These are phyloP conservation scores for Drosophila aff. DNA, from an alignment of 1,140 invertebrate genomes.

Conservation along the genomic window DNA sequence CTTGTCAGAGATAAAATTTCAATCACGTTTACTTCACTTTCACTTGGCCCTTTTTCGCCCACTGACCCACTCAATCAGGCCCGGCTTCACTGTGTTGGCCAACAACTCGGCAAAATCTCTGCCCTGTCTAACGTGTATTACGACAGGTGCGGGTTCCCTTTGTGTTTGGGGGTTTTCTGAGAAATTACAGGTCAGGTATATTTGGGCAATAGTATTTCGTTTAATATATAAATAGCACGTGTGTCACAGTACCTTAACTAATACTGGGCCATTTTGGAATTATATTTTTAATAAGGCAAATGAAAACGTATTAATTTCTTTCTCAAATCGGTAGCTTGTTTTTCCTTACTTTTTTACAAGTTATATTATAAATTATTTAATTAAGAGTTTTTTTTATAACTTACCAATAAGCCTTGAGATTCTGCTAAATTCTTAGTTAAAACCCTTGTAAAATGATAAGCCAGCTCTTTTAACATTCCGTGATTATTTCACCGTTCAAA, in stretches of 20 bases:
- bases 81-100: slow-evolving; percentile 19
- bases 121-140: background rate
- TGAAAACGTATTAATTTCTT: background rate
- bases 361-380: background rate
- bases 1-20: slow-evolving; percentile 78
- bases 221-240: background rate
- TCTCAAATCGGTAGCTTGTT: background rate
- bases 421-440: background rate
- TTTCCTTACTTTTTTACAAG: background rate
- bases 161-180: background rate
- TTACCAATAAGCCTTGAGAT: background rate
- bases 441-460: background rate
- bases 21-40: slow-evolving; percentile 79
- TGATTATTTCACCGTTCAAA: slow-evolving; percentile 15
- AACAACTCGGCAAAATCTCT: slow-evolving; percentile 4
- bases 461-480: background rate
- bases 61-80: slow-evolving; percentile 48
- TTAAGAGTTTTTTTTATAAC: background rate
- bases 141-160: slow-evolving; percentile 3
- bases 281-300: background rate
- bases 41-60: slow-evolving; percentile 39
- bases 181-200: background rate
- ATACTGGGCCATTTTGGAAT: background rate
- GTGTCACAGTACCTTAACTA: background rate
- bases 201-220: background rate